Conservation (phyloP, 2,888 invertebrate species). For the Tanytarsus gracilentus region DNA sequence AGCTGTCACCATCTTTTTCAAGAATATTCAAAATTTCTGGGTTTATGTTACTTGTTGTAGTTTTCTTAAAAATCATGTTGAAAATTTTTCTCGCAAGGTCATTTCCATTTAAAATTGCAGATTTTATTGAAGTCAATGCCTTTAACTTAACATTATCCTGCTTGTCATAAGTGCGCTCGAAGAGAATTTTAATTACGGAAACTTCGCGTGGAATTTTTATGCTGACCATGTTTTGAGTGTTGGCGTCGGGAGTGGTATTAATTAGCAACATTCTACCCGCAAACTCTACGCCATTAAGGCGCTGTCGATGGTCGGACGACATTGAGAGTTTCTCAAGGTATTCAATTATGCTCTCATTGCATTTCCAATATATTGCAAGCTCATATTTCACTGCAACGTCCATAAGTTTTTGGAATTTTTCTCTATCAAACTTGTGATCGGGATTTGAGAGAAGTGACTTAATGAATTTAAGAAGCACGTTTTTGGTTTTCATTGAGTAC, state of each 20-base stretch:
- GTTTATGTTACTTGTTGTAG: not conserved
- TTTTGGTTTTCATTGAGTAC: constrained; percentile 19
- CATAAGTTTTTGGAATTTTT: constrained; percentile 13
- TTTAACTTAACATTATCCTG: constrained; percentile 18
- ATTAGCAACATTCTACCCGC: constrained; percentile 2
- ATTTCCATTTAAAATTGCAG: constrained; percentile 16
- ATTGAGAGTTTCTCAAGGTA: constrained; percentile 6
- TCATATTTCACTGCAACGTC: constrained; percentile 26
- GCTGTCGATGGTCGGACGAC: constrained; percentile 11
- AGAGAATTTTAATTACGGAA: constrained; percentile 8
- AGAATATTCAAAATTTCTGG: constrained; percentile 5
- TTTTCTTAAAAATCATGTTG: not conserved
- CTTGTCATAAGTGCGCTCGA: constrained; percentile 17
- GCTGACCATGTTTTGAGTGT: not conserved
- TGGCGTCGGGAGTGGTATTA: not conserved
- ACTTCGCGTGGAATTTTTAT: constrained; percentile 9
- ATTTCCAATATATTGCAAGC: constrained; percentile 12
- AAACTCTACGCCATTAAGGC: constrained; percentile 13
- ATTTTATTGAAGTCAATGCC: constrained; percentile 7
- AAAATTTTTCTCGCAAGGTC: constrained; percentile 11
- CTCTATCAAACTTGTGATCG: constrained; percentile 10
- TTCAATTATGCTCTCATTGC: constrained; percentile 17
- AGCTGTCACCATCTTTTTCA: not conserved
- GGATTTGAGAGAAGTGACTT: constrained; percentile 24
- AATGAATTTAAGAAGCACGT: constrained; percentile 16